A percentile compares a stretch with the other conserved stretches of the same genome.
Evolutionary conservation across 2,797 vertebrate species (phyloP).

Genomic region (Sebastes kiyomatsui): DNA sequence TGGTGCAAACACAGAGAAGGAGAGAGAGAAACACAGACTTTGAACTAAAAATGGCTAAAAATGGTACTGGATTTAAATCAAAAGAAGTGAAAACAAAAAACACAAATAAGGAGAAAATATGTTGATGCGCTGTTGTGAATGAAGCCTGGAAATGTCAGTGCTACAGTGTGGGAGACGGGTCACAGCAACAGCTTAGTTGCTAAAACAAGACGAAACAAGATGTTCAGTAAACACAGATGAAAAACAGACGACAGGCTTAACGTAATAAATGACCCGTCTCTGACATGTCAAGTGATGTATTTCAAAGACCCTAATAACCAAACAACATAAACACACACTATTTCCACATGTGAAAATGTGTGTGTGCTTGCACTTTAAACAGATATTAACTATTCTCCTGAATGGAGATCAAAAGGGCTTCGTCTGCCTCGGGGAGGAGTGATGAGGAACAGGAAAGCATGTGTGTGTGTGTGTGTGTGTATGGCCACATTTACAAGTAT

Average conservation of each 20-base stretch:
- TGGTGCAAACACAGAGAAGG: not conserved
- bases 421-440: not conserved
- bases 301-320: not conserved
- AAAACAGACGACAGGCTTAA: not conserved
- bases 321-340: not conserved
- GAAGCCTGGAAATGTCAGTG: not conserved
- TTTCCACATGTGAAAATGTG: not conserved
- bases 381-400: slow-evolving; percentile 40
- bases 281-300: not conserved
- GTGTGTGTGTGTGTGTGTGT: not conserved
- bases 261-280: not conserved
- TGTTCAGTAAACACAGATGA: not conserved
- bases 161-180: slow-evolving; percentile 15
- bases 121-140: not conserved
- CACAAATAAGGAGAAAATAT: not conserved
- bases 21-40: not conserved
- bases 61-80: not conserved
- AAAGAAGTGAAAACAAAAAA: not conserved
- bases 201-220: slow-evolving; percentile 8
- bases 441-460: not conserved
- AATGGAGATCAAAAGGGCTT: slow-evolving; percentile 55
- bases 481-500: not conserved
- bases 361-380: slow-evolving; percentile 41
- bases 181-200: not conserved
- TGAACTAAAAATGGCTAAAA: not conserved